Evolutionary conservation across 2,113 vertebrate species (phyloP).

Genomic region (Azemiops feae): DNA sequence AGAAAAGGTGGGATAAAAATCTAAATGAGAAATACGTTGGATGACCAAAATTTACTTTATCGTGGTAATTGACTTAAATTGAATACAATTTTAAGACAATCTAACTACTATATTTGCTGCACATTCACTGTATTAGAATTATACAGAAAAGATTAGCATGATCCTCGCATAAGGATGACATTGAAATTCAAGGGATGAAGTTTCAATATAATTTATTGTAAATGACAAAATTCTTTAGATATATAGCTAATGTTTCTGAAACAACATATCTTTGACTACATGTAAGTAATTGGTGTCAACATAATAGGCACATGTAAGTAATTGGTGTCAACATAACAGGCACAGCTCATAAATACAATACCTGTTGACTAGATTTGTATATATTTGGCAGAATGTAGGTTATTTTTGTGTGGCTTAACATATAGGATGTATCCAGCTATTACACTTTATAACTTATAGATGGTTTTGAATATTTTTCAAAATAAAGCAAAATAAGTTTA

Average conservation of each 20-base stretch:
- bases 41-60: background rate
- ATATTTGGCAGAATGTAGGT: background rate
- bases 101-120: background rate
- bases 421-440: background rate
- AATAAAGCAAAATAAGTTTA: background rate
- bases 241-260: constrained; percentile 36
- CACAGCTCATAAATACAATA: background rate
- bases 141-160: background rate
- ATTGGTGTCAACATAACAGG: constrained; percentile 11
- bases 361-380: background rate
- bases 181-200: fast-evolving
- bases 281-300: constrained; percentile 29
- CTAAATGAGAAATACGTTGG: background rate
- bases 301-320: constrained; percentile 16
- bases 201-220: constrained; percentile 34
- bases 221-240: background rate
- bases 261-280: background rate
- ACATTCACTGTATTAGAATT: background rate
- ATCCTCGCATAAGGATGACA: background rate
- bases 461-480: background rate
- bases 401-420: background rate
- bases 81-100: background rate
- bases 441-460: background rate
- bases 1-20: background rate
- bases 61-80: background rate